Percentiles rank a stretch among this genome's conserved stretches.
phyloP scores from a whole-genome alignment of 2,888 invertebrate species.

The Pandemis heparana region DNA sequence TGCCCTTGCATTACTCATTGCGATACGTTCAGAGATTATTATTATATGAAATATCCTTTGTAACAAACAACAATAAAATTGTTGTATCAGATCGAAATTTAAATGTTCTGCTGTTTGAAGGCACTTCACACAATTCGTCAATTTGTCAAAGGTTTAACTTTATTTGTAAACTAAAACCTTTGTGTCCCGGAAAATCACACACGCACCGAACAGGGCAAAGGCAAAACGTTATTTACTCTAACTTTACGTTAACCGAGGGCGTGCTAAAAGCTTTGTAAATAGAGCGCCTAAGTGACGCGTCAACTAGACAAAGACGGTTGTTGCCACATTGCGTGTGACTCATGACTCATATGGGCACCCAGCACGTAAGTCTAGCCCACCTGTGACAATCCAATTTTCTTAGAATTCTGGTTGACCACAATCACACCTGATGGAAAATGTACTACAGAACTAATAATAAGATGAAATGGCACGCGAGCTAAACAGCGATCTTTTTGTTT shows the following conservation, averaged over 20 bases:
- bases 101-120: background rate
- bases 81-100: background rate
- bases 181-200: slow-evolving; percentile 28
- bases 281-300: slow-evolving; percentile 78
- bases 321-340: slow-evolving; percentile 65
- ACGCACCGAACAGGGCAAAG: slow-evolving; percentile 51
- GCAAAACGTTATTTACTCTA: slow-evolving; percentile 68
- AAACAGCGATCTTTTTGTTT: background rate
- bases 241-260: slow-evolving; percentile 71
- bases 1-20: slow-evolving; percentile 46
- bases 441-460: too few relatives aligned
- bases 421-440: background rate
- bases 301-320: slow-evolving; percentile 79
- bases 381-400: background rate
- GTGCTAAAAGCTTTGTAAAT: slow-evolving; percentile 83
- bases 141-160: background rate
- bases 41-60: slow-evolving; percentile 18
- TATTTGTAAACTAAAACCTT: slow-evolving; percentile 16
- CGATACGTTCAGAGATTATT: slow-evolving; percentile 21
- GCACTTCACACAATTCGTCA: background rate
- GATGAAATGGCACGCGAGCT: background rate
- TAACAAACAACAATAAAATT: slow-evolving; percentile 3
- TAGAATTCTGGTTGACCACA: background rate
- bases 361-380: background rate
- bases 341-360: slow-evolving; percentile 44